Evolutionary conservation across 2,888 invertebrate species (phyloP), one percentile per base, ranked within the genome.

Genomic region (Pseudococcus jackbeardsleyi): DNA sequence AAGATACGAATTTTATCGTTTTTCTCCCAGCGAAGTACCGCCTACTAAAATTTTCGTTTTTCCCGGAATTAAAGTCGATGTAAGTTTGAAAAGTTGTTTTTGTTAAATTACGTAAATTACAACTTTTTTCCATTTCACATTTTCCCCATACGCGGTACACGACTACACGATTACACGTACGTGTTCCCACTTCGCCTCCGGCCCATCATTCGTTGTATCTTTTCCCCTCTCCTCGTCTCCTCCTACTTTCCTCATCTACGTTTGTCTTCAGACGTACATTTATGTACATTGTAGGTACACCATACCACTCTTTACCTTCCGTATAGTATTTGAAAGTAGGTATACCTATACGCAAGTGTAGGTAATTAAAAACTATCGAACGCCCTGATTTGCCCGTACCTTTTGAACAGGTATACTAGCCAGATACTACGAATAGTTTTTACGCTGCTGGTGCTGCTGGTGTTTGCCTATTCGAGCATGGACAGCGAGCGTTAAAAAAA

Each of bases 1-100:
- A 7, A 94, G 93, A 91, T 93, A 95, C 91, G 97, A 97, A 93
- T 96, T 97, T 92, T 97, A 96, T 92, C 93, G 97, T 90, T 96
- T 94, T 91, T 95, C 95, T 15, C 96, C 96, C 0, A 94, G 93
- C 90, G 96, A 96, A 90, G 92, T 92, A n/a, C 95, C 95, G 7
- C 93, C 93, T 82, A 95, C 94, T 8, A 96, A 95, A 92, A 94
- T 94, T 89, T 97, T 97, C 92, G 94, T 94, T 86, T 93, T 95
- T 90, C 93, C 94, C 17, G 96, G 96, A 89, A 95, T 97, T 89
- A 93, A 94, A 90, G 95, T 97, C 86, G 96, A 96, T 92, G 97
- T 97, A 92, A 96, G 96, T 95, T 87, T 42, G 68, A 42, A 42
- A 42, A 77, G 77, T 77, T 68, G 68, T 68, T 68, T 68, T 68